These are phyloP conservation scores for Chamaea fasciata DNA, from an alignment of 2,113 vertebrate genomes.

Conservation along the genomic window DNA sequence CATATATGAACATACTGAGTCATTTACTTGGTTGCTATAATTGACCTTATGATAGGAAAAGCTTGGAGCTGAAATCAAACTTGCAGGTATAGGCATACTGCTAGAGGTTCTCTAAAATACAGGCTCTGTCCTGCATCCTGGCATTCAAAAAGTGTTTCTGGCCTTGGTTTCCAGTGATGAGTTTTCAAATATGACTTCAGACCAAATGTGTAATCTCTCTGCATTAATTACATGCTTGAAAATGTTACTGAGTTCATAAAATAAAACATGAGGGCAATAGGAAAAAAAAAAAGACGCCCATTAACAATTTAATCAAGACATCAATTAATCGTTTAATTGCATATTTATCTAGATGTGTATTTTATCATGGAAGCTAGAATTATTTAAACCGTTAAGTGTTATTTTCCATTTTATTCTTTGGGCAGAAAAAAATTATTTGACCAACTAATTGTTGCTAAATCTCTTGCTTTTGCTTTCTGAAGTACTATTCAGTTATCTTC, in stretches of 20 bases:
- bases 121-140: not conserved
- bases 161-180: not conserved
- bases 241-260: not conserved
- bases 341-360: not conserved
- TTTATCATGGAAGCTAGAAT: not conserved
- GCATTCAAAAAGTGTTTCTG: not conserved
- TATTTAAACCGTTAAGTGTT: not conserved
- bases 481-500: not conserved
- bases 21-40: not conserved
- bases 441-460: not conserved
- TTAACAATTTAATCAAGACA: not conserved
- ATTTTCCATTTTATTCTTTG: not conserved
- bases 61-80: not conserved
- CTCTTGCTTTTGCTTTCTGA: not conserved
- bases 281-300: rapidly evolving
- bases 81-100: not conserved
- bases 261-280: not conserved
- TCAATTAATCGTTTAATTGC: not conserved
- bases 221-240: not conserved
- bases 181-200: not conserved
- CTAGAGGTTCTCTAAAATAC: not conserved
- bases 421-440: not conserved
- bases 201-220: not conserved
- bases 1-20: not conserved
- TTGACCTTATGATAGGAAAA: not conserved